Percentiles rank a stretch among this genome's conserved stretches.
phyloP scores from a whole-genome alignment of 1,140 invertebrate genomes.

The Drosophila equinoxialis region DNA sequence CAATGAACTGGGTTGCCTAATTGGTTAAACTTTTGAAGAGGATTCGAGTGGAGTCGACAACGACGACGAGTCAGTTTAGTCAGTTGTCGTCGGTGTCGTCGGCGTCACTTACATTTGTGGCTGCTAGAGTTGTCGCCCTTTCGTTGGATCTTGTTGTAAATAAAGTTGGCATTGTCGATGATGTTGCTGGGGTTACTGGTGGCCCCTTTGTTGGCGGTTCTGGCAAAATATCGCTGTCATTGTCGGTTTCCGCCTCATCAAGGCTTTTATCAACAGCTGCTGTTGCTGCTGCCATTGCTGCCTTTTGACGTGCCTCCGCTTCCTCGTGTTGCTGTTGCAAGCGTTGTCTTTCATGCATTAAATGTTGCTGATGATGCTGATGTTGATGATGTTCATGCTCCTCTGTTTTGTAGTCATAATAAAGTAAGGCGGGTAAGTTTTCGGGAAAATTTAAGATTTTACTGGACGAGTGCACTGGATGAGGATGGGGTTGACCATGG shows the following conservation, averaged over 20 bases:
- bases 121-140: constrained; percentile 37
- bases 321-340: constrained; percentile 50
- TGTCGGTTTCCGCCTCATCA: constrained; percentile 80
- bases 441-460: constrained; percentile 81
- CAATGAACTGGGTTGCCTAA: constrained; percentile 48
- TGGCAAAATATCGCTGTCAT: constrained; percentile 82
- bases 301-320: constrained; percentile 49
- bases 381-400: constrained; percentile 81
- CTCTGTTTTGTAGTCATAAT: constrained; percentile 81
- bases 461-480: constrained; percentile 55
- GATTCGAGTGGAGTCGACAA: background rate
- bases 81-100: background rate
- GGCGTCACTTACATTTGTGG: constrained; percentile 55
- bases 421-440: constrained; percentile 76
- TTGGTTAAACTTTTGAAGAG: constrained; percentile 26
- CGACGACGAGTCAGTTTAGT: background rate
- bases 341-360: constrained; percentile 75
- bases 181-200: constrained; percentile 39
- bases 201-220: constrained; percentile 80
- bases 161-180: constrained; percentile 40
- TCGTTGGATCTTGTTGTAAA: constrained; percentile 33
- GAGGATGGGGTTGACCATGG: constrained; percentile 33
- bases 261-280: constrained; percentile 67
- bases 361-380: constrained; percentile 79
- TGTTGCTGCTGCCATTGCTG: constrained; percentile 25